Evolutionary conservation across 2,888 invertebrate species (phyloP), one percentile per base, ranked within the genome.

Genomic region (Metacarcinus magister): DNA sequence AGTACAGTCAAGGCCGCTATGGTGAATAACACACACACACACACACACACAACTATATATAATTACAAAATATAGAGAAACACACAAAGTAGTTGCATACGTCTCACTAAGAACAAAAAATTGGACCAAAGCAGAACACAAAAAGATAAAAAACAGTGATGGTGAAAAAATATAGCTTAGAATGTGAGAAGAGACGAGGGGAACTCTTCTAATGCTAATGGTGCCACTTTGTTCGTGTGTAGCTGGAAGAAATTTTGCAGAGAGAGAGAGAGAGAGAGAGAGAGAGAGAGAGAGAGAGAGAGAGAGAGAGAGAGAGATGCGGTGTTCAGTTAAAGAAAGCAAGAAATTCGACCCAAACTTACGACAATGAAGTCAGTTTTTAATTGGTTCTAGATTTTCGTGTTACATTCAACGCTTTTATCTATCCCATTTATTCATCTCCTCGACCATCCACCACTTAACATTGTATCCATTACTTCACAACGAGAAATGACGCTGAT

Each of bases 241-340:
- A n/a, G 67, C 1, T 0, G n/a, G 13, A 2, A 67, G 7, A 8
- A 2, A 1, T 4, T n/a, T 2, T n/a, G 3, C 67, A 3, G n/a
- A n/a, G 13, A 54, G 54, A 54, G 54, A 54, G 54, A 75, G 75
- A 75, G 67, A 75, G 67, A 75, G 67, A 75, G 67, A 75, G 67
- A 75, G 67, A 75, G 67, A 75, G 67, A 75, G 67, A 75, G 67
- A 75, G 67, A 75, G 67, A 75, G 67, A 75, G 67, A 75, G 67
- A 75, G n/a, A 75, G 23, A 75, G 67, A 75, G 67, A n/a, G 67
- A 75, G 67, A n/a, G 16, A n/a, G 67, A n/a, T 75, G n/a, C n/a
- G n/a, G 67, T 2, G 67, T 5, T 10, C n/a, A 75, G 54, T 54
- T 16, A 54, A 4, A 54, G 54, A 54, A 54, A 54, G 10, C 1